Evolutionary conservation across 2,888 invertebrate species (phyloP), one percentile per base, ranked within the genome.

Genomic region (Autographa pulchrina): DNA sequence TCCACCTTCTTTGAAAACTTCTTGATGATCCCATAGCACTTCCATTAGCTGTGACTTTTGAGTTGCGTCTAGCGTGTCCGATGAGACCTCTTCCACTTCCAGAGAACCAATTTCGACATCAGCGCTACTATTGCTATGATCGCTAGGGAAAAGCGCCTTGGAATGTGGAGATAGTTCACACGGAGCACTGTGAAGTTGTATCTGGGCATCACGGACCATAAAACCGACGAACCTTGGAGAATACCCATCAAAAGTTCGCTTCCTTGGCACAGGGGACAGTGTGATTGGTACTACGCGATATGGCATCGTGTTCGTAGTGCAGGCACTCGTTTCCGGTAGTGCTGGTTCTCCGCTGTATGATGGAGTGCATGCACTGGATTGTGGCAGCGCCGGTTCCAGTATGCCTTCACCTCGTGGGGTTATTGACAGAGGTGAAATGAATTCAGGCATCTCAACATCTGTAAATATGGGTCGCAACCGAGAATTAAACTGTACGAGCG

Each of bases 221-320:
- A 35, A 68, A 2, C 52, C 59, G 3, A 48, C 62, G n/a, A 67
- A 59, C 9, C n/a, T 6, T 43, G 71, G 66, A 25, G 41, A n/a
- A 38, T 71, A 71, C 0, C 71, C 66, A 4, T 71, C 71, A 11
- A 71, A 71, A 0, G 60, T 16, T 65, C 7, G 65, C 13, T 54
- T 35, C 54, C 54, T 70, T 70, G 14, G 38, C 11, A 25, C n/a
- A n/a, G 61, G 60, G 14, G 64, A 60, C 35, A 66, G 25, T 2
- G 48, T 16, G 20, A 60, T 14, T 52, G 66, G 66, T 20, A 38
- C 25, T n/a, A 61, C n/a, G n/a, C n/a, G n/a, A n/a, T n/a, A n/a
- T n/a, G n/a, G n/a, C n/a, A n/a, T n/a, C n/a, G n/a, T n/a, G 0
- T 5, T 52, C 52, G 8, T 67, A 67, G 8, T 8, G 16, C 35